Base-by-base conservation (phyloP, 2,888 invertebrate genomes). In the Patella ulyssiponensis region DNA sequence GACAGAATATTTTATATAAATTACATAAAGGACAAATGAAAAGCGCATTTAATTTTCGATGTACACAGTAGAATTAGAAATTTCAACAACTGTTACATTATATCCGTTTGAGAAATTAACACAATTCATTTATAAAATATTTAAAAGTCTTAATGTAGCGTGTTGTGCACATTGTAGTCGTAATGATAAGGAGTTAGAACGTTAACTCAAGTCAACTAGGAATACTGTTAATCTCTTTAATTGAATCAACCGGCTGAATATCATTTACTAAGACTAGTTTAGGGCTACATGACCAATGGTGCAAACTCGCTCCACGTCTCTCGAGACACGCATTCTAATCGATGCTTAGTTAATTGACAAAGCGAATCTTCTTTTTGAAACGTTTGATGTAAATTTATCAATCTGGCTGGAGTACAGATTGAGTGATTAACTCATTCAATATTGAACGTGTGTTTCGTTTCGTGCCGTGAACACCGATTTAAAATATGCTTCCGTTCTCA, bases 171-270 rank as follows among this genome's bases (percentile, higher is more conserved):
- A 44, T 44, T 44, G 44, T 44, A 44, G 44, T 44, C 9, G 0
- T 44, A 7, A 44, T 44, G 44, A 44, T 44, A 44, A 44, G 44
- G 44, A 44, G 44, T 44, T 44, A 44, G 44, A 44, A 44, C 44
- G 44, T 44, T 44, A 44, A 44, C 44, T 44, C 44, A 44, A 44
- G 44, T 44, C 44, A 44, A 44, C 44, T 64, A 76, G 81, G 82
- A 81, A 81, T 80, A 80, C 80, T 74, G 81, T 80, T 84, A 84
- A 84, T 84, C 80, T 82, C 80, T 80, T 78, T 77, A 75, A 77
- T 77, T 79, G 69, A 44, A 52, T 71, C 52, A 44, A 51, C n/a
- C 14, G 20, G 33, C 20, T 64, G 23, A 64, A 64, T 64, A 64
- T 23, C 64, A 64, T 64, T 44, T 64, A 64, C 64, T 23, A 23